Evolutionary conservation across 2,888 invertebrate genomes (phyloP).

Genomic region (Chrysolina haemoptera): DNA sequence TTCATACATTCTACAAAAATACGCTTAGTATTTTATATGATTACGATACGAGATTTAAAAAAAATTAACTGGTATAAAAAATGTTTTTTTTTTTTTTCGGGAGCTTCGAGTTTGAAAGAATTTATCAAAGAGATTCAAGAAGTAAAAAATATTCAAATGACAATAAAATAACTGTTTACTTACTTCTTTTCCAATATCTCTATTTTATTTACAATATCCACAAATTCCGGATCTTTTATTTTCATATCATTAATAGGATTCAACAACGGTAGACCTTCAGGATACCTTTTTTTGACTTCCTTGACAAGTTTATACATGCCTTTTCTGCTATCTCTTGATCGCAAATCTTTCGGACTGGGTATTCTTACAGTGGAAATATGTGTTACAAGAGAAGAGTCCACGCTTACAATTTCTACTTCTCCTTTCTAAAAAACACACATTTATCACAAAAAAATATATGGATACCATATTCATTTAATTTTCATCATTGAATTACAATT

Average conservation of each 20-base stretch:
- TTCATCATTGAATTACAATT: no score
- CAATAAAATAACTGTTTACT: conserved; percentile 33
- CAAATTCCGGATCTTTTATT: conserved; percentile 87
- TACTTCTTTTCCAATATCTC: conserved; percentile 85
- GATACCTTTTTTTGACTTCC: conserved; percentile 92
- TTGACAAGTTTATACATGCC: conserved; percentile 88
- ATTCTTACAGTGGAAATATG: conserved; percentile 92
- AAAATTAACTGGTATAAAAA: background rate
- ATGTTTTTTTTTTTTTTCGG: no score
- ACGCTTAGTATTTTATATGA: background rate
- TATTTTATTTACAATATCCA: conserved; percentile 86
- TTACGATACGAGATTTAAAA: background rate
- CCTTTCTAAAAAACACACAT: conserved; percentile 73
- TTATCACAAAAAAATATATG: conserved; percentile 1
- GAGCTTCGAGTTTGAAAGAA: background rate
- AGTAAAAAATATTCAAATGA: no score
- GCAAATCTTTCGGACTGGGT: conserved; percentile 91
- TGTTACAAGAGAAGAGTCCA: conserved; percentile 85
- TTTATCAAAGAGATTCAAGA: no score
- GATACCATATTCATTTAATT: background rate
- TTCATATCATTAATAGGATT: conserved; percentile 98
- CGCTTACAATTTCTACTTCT: conserved; percentile 92
- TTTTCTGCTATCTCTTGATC: conserved; percentile 87
- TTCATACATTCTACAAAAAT: conserved; percentile 75
- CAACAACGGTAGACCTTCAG: conserved; percentile 88